Evolutionary conservation across 1,140 invertebrate genomes (phyloP), one percentile per base, ranked within the genome.

Genomic region (Drosophila arizonae): DNA sequence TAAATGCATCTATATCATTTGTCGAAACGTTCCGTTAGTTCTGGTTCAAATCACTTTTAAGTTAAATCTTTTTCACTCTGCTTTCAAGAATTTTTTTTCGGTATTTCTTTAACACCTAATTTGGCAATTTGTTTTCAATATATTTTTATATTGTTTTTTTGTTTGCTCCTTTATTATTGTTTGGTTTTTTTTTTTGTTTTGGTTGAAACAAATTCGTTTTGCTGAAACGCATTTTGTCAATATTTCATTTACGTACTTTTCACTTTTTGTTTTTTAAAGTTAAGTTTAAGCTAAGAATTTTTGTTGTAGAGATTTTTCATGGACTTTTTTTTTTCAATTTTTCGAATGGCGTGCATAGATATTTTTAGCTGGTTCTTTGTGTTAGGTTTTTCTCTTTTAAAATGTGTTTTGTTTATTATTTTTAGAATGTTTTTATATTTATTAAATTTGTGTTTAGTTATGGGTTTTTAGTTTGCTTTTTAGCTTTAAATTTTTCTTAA

Each of bases 141-240:
- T 57, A 17, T 46, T 46, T 46, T 45, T 45, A 45, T 45, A 13
- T 45, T 45, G 43, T 73, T 70, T 50, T 52, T 41, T 76, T 72
- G 33, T 77, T 76, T 65, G 21, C 65, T 70, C 30, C 41, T 28
- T 72, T 62, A 58, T 77, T 81, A 67, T 86, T 82, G 82, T 82
- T 75, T 72, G 51, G 43, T 50, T 46, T 55, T 39, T 10, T 11
- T 39, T 39, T 13, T 39, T 4, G 1, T 52, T 66, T 41, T 50
- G 28, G 30, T 72, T 79, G 68, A 79, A 88, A 82, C 84, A 87
- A 87, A 87, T 87, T 87, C 84, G 84, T 88, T 72, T 82, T 70
- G 50, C 64, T 87, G 84, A 87, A 87, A 87, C 84, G 79, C 82
- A 50, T 86, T 77, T 70, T 77, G 71, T 85, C 75, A 77, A 63